Evolutionary conservation across 2,797 vertebrate species (phyloP).

Genomic region (Galagoides demidoff): DNA sequence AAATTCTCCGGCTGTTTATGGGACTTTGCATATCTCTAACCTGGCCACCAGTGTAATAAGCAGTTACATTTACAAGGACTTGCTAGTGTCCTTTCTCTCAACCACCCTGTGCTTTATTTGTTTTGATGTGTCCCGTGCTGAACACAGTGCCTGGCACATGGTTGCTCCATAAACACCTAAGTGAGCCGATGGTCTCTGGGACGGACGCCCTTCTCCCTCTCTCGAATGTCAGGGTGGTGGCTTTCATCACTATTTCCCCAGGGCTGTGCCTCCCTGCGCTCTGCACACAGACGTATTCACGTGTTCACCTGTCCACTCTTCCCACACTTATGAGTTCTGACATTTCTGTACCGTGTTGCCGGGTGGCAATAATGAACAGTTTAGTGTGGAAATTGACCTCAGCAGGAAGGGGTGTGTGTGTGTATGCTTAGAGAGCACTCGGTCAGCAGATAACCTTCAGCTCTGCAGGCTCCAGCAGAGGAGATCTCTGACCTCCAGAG

Average conservation of each 20-base stretch:
- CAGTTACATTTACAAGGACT: neutral
- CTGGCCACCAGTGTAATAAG: neutral
- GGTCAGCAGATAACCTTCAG: conserved; percentile 8
- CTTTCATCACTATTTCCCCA: neutral
- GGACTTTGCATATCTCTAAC: neutral
- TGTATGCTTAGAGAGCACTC: neutral
- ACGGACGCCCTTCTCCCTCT: neutral
- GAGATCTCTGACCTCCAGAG: neutral
- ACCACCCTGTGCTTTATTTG: neutral
- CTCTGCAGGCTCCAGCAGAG: neutral
- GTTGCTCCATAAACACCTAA: neutral
- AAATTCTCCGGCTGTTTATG: neutral
- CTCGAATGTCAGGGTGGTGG: neutral
- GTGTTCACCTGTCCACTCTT: conserved; percentile 76
- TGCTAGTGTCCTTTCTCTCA: neutral
- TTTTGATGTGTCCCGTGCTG: rapidly evolving
- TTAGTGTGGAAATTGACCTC: conserved; percentile 77
- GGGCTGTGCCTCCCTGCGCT: neutral
- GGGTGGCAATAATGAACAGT: conserved; percentile 75
- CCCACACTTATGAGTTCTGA: conserved; percentile 75
- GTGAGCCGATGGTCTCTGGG: neutral
- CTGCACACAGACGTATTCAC: neutral
- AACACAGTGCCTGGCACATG: rapidly evolving
- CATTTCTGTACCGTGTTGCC: conserved; percentile 47
- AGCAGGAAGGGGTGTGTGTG: conserved; percentile 10